Conservation (phyloP, 2,888 invertebrate species). For the Creontiades dilutus region DNA sequence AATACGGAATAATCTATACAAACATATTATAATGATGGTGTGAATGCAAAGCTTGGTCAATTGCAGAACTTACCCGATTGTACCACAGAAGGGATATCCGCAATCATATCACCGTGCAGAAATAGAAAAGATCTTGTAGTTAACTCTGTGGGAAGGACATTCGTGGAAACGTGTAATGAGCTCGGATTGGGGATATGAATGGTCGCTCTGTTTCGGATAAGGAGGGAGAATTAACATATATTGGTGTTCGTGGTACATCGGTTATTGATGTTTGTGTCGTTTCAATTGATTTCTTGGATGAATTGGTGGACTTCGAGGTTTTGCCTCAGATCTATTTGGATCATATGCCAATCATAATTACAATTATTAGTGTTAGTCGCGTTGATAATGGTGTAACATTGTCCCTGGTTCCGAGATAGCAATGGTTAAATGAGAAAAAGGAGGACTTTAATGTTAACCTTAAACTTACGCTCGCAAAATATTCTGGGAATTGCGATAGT, state of each 20-base stretch:
- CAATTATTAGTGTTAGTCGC: neutral
- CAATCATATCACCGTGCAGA: neutral
- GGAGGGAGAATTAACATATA: conserved; percentile 3
- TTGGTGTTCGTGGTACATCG: conserved; percentile 5
- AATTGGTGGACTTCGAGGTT: conserved; percentile 36
- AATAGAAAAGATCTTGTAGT: conserved; percentile 21
- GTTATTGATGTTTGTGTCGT: conserved; percentile 37
- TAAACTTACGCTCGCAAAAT: neutral
- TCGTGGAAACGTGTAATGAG: conserved; percentile 1
- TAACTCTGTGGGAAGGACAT: conserved; percentile 20
- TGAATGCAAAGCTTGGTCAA: conserved; percentile 15
- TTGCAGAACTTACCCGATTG: neutral
- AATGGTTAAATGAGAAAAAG: conserved; percentile 19
- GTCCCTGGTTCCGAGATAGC: neutral
- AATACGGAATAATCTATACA: conserved; percentile 2
- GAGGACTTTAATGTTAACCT: neutral
- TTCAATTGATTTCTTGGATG: neutral
- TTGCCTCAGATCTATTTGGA: conserved; percentile 41
- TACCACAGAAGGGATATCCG: too few species aligned
- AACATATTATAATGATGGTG: conserved; percentile 1
- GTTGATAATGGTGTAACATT: neutral
- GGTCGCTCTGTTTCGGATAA: conserved; percentile 15
- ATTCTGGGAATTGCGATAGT: neutral
- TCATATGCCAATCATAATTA: conserved; percentile 35
- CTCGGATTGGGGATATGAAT: conserved; percentile 28